Percentiles rank a stretch among this genome's conserved stretches.
phyloP scores from a whole-genome alignment of 1,140 invertebrate genomes.

The Micrasema longulum region DNA sequence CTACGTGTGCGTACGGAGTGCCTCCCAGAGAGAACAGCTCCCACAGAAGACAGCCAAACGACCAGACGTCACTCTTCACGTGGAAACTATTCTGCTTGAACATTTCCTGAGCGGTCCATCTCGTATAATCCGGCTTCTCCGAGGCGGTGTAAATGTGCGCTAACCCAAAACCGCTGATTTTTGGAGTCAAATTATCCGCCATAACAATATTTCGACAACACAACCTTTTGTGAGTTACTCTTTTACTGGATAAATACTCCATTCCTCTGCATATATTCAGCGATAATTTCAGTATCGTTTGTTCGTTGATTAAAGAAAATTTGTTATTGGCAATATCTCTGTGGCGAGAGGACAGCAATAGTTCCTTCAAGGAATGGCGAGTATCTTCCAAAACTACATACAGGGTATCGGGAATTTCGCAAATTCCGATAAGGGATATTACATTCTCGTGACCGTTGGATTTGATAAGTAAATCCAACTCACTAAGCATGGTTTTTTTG shows the following conservation, averaged over 20 bases:
- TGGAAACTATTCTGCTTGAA: conserved; percentile 75
- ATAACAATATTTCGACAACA: conserved; percentile 79
- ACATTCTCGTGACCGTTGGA: conserved; percentile 78
- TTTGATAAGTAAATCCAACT: conserved; percentile 79
- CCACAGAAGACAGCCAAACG: conserved; percentile 85
- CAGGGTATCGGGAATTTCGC: conserved; percentile 79
- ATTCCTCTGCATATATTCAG: conserved; percentile 74
- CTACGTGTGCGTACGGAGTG: conserved; percentile 80
- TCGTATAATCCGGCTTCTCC: conserved; percentile 73
- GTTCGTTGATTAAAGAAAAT: conserved; percentile 74
- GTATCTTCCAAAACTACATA: conserved; percentile 78
- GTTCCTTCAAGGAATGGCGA: conserved; percentile 76
- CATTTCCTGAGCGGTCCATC: conserved; percentile 84
- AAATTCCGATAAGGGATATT: conserved; percentile 81
- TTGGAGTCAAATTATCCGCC: conserved; percentile 72
- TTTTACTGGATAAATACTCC: conserved; percentile 72
- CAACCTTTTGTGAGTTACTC: conserved; percentile 78
- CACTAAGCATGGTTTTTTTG: conserved; percentile 77
- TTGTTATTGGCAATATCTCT: conserved; percentile 71
- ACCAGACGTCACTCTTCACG: conserved; percentile 84
- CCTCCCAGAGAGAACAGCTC: conserved; percentile 86
- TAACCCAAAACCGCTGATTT: conserved; percentile 80
- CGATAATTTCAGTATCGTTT: conserved; percentile 69
- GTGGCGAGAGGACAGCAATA: conserved; percentile 73
- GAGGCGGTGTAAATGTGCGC: conserved; percentile 65